A percentile compares a stretch with the other conserved stretches of the same genome.
These are phyloP conservation scores for Baronia brevicornis DNA, from an alignment of 2,888 invertebrate genomes.

Conservation along the genomic window DNA sequence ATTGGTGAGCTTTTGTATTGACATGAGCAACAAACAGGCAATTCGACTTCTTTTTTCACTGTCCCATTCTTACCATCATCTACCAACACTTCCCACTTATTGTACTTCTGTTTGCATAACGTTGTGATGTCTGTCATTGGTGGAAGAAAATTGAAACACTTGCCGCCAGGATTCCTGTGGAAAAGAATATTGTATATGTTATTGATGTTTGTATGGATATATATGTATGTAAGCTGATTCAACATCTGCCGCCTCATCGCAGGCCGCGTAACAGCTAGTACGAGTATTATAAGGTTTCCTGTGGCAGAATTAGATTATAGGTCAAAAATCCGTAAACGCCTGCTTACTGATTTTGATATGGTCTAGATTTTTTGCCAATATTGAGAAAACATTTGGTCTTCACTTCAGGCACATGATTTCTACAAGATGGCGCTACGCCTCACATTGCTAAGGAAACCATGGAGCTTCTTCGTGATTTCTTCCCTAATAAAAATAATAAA, in stretches of 20 bases:
- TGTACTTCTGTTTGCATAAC: slow-evolving; percentile 50
- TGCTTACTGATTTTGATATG: no score
- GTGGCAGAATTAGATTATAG: no score
- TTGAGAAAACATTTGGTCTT: no score
- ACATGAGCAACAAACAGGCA: slow-evolving; percentile 60
- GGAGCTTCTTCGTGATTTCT: no score
- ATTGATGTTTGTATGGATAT: background rate
- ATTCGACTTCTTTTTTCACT: slow-evolving; percentile 37
- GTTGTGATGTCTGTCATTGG: slow-evolving; percentile 30
- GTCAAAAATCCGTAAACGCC: no score
- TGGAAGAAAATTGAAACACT: slow-evolving; percentile 43
- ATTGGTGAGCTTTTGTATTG: slow-evolving; percentile 32
- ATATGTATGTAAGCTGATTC: background rate
- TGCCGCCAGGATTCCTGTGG: slow-evolving; percentile 31
- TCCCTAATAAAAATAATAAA: no score
- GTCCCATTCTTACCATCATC: slow-evolving; percentile 35
- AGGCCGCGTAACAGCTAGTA: background rate
- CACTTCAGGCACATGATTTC: no score
- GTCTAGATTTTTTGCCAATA: no score
- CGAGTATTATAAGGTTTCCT: no score
- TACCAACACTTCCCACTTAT: slow-evolving; percentile 51
- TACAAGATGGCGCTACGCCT: no score
- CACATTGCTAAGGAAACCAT: no score
- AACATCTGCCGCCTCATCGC: background rate
- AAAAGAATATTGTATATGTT: slow-evolving; percentile 16